A percentile compares a stretch with the other conserved stretches of the same genome.
phyloP scores from a whole-genome alignment of 2,113 vertebrate genomes.

The Barnardius zonarius region DNA sequence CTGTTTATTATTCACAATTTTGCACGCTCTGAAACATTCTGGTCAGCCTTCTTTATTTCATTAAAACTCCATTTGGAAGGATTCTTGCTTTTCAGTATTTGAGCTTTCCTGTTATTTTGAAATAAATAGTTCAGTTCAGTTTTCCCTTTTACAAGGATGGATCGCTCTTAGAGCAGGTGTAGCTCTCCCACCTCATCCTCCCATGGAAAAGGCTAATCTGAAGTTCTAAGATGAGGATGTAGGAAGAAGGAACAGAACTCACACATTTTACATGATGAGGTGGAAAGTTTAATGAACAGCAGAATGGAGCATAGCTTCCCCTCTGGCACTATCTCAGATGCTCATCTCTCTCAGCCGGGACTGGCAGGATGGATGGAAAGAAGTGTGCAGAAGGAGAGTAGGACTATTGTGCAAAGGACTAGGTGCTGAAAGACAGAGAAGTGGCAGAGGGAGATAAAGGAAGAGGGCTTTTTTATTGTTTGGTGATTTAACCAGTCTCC shows the following conservation, averaged over 20 bases:
- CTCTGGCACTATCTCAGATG: rapidly evolving
- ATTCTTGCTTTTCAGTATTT: not conserved
- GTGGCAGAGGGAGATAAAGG: not conserved
- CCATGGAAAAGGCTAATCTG: not conserved
- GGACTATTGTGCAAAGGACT: not conserved
- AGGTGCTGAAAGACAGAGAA: not conserved
- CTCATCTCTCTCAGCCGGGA: not conserved
- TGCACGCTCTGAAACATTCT: not conserved
- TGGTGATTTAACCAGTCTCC: not conserved
- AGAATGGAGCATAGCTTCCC: not conserved
- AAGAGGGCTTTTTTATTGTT: not conserved
- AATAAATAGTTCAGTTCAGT: not conserved
- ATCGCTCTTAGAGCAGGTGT: not conserved
- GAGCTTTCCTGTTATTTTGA: not conserved
- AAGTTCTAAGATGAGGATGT: not conserved
- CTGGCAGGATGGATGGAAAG: not conserved
- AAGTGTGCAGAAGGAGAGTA: not conserved
- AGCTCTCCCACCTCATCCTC: not conserved
- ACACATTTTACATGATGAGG: not conserved
- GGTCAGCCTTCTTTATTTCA: not conserved
- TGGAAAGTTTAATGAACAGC: not conserved
- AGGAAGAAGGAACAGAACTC: not conserved
- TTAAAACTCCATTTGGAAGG: not conserved
- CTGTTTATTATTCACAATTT: slow-evolving; percentile 48
- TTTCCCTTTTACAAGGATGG: not conserved